Evolutionary conservation across 2,888 invertebrate species (phyloP), one percentile per base, ranked within the genome.

Genomic region (Lasioglossum malachurum): DNA sequence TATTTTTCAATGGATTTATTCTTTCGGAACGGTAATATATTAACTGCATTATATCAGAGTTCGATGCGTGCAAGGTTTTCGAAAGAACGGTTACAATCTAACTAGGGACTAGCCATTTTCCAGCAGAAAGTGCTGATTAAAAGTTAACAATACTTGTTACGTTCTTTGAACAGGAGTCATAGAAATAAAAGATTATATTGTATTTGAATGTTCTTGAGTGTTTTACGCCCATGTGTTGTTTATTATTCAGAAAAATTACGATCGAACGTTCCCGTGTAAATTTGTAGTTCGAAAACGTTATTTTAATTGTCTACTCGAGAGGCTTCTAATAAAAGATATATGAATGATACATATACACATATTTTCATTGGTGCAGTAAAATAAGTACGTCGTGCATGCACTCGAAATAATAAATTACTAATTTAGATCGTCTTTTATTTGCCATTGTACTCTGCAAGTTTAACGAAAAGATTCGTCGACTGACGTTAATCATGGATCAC

Each of bases 401-500:
- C 16, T 64, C 2, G 64, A 2, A 16, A 64, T 16, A 38, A 38
- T 8, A 35, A 38, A 69, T 38, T 1, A 19, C 23, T 35, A 0
- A 0, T 38, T 23, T 10, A 19, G 67, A 69, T 69, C 10, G 10
- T 8, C 10, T 16, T 60, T 60, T 14, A 27, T 7, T 60, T 60
- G 16, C 5, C 16, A 31, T 64, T 64, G 27, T 16, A 14, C 86
- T 85, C 81, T 82, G 79, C 82, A 75, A 35, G 2, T 80, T 23
- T 75, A 71, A 79, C 44, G 46, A 27, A 73, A 64, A 77, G 81
- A 53, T 10, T 23, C 10, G 79, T 78, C 78, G 44, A 84, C 69
- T 35, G 75, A 53, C 75, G 49, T 53, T 75, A 12, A 78, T 88
- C 81, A 85, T 73, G 76, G 86, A 90, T 87, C 82, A 88, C 81